Conservation (phyloP, 2,113 vertebrate species). For the mouse (Mus musculus) region GRCm39 chrX:51712001-51712500, state of each 20-base stretch:
- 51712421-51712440: no score
- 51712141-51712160: background rate
- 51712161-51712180: background rate
- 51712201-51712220: background rate
- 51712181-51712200: background rate
- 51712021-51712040: background rate
- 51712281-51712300: background rate
- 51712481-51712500: no score
- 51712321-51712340: background rate
- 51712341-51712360: background rate
- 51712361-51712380: background rate
- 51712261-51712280: background rate
- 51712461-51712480: no score
- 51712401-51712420: background rate
- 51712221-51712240: background rate
- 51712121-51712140: background rate
- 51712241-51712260: background rate
- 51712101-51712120: slow-evolving; percentile 3
- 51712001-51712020: slow-evolving; percentile 7
- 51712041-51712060: slow-evolving; percentile 5
- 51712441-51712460: no score
- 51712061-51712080: slow-evolving; percentile 20
- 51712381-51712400: background rate
- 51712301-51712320: background rate
- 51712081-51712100: background rate